These are phyloP conservation scores for Stenchaetothrips biformis DNA, from an alignment of 2,888 invertebrate species.

Conservation along the genomic window DNA sequence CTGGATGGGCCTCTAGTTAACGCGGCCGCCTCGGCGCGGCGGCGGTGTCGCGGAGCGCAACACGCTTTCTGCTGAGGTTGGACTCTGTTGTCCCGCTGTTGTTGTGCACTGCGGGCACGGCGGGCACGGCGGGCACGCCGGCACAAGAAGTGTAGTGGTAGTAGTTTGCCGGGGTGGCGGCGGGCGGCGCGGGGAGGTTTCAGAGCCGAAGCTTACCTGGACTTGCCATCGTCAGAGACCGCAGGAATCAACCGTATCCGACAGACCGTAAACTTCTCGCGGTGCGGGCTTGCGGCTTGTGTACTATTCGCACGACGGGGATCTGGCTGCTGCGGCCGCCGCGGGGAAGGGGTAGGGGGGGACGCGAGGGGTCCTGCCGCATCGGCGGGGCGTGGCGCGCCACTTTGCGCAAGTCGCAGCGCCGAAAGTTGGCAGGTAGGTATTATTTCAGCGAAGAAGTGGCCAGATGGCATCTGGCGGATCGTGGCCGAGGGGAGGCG, in stretches of 20 bases:
- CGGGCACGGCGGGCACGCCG: neutral
- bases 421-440: too few relatives aligned
- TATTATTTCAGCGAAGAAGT: too few relatives aligned
- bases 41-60: neutral
- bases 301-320: neutral
- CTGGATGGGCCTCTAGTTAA: too few relatives aligned
- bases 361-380: too few relatives aligned
- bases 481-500: too few relatives aligned
- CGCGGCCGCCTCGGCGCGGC: neutral
- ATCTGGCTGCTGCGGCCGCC: neutral
- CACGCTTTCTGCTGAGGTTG: neutral
- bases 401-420: too few relatives aligned
- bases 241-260: constrained; percentile 13
- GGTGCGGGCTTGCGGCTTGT: neutral
- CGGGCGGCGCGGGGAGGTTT: neutral
- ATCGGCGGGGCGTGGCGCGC: too few relatives aligned
- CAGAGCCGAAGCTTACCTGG: neutral
- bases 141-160: neutral
- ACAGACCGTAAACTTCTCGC: constrained; percentile 5
- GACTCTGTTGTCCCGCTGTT: neutral
- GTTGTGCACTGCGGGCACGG: neutral
- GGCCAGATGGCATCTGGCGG: too few relatives aligned
- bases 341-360: too few relatives aligned
- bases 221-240: neutral
- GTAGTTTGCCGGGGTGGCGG: neutral